Evolutionary conservation across 1,140 invertebrate species (phyloP).

Genomic region (Musca vetustissima): DNA sequence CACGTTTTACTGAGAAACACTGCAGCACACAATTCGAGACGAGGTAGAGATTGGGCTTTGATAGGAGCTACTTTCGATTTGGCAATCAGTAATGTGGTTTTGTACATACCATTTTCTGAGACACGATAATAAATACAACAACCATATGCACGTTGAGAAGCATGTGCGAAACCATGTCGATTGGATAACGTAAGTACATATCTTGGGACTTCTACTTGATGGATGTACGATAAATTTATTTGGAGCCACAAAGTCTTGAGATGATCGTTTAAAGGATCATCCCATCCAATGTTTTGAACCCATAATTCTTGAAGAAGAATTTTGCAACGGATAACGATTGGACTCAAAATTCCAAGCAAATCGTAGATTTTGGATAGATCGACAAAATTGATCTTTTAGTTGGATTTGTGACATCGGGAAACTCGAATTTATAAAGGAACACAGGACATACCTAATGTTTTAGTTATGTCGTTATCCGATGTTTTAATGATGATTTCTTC

Average conservation of each 20-base stretch:
- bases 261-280: conserved; percentile 4
- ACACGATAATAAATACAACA: conserved; percentile 28
- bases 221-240: conserved; percentile 1
- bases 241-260: not conserved
- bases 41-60: no score
- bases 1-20: no score
- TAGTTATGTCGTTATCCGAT: conserved; percentile 1
- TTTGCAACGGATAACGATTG: conserved; percentile 16
- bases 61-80: no score
- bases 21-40: no score
- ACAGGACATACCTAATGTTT: conserved; percentile 20
- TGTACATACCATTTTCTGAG: no score
- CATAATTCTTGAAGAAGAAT: conserved; percentile 22
- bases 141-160: conserved; percentile 26
- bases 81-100: no score
- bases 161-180: conserved; percentile 20
- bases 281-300: conserved; percentile 6
- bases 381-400: conserved; percentile 15
- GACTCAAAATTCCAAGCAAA: conserved; percentile 19
- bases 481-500: not conserved
- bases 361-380: conserved; percentile 8
- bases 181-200: not conserved
- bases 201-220: not conserved
- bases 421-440: conserved; percentile 8
- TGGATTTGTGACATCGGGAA: not conserved